Conservation (phyloP, 2,797 vertebrate species). For the Danio choprae region DNA sequence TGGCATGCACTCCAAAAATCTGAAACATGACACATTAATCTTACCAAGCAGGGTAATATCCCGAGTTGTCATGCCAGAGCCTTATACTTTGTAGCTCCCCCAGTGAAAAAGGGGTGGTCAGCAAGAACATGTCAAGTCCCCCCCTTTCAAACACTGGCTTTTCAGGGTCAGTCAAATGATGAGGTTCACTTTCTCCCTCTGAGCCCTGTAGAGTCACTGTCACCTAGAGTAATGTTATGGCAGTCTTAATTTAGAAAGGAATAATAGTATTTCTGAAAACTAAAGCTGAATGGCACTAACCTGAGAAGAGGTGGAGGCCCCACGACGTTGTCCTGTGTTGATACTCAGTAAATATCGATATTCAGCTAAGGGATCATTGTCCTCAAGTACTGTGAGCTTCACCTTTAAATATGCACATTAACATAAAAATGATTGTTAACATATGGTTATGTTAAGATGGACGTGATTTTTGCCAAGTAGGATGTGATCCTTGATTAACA, state of each 20-base stretch:
- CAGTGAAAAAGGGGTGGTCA: slow-evolving; percentile 91
- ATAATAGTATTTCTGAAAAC: not conserved
- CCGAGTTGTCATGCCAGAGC: slow-evolving; percentile 96
- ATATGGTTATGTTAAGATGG: not conserved
- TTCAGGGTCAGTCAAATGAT: slow-evolving; percentile 85
- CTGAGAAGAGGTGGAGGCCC: slow-evolving; percentile 91
- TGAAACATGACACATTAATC: slow-evolving; percentile 36
- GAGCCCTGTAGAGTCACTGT: slow-evolving; percentile 87
- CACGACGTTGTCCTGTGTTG: slow-evolving; percentile 88
- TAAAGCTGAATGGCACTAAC: slow-evolving; percentile 68
- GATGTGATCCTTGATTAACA: no score
- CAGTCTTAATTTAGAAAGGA: not conserved
- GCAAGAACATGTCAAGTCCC: slow-evolving; percentile 87
- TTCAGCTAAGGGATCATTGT: slow-evolving; percentile 92
- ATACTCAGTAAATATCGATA: slow-evolving; percentile 90
- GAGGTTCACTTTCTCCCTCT: slow-evolving; percentile 93
- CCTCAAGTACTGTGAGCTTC: slow-evolving; percentile 89
- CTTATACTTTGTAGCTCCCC: slow-evolving; percentile 88
- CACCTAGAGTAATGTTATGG: slow-evolving; percentile 77
- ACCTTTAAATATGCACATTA: slow-evolving; percentile 74
- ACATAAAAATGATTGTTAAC: not conserved
- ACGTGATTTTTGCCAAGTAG: not conserved
- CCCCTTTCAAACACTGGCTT: slow-evolving; percentile 89
- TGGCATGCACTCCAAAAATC: not conserved
- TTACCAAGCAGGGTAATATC: slow-evolving; percentile 87